Conservation (phyloP, 1,140 invertebrate species). For the Augochlora pura region DNA sequence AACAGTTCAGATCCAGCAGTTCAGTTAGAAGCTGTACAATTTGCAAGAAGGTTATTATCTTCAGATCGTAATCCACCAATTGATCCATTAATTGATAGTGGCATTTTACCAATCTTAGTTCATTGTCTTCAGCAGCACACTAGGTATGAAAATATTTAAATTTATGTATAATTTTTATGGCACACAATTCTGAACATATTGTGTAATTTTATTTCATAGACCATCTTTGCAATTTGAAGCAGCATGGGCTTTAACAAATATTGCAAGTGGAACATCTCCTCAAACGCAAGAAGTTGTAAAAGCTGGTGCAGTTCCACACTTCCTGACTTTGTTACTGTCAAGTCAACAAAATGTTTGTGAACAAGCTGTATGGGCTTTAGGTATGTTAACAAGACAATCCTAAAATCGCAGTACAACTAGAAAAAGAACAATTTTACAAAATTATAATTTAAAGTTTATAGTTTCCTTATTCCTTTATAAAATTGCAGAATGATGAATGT, state of each 20-base stretch:
- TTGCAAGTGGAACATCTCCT: constrained; percentile 97
- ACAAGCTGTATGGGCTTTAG: constrained; percentile 99
- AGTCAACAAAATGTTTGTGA: constrained; percentile 98
- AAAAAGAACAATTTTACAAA: no score
- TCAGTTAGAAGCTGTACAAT: constrained; percentile 91
- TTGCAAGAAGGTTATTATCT: constrained; percentile 95
- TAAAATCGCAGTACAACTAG: neutral
- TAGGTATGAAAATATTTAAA: constrained; percentile 80
- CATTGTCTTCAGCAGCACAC: constrained; percentile 92
- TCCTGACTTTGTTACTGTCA: constrained; percentile 94
- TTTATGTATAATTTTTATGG: constrained; percentile 18
- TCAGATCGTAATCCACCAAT: constrained; percentile 99
- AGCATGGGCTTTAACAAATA: constrained; percentile 99
- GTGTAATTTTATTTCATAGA: constrained; percentile 79
- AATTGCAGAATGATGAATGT: no score
- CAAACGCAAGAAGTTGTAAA: constrained; percentile 98
- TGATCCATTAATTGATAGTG: constrained; percentile 95
- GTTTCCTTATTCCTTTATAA: no score
- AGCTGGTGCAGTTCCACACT: constrained; percentile 96
- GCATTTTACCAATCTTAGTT: constrained; percentile 96
- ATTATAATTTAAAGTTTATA: no score
- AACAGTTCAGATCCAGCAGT: constrained; percentile 85
- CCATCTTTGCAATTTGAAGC: constrained; percentile 98
- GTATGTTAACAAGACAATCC: constrained; percentile 75
- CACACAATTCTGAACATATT: neutral